Conservation (phyloP, 2,888 invertebrate species). For the Tipula confusa region DNA sequence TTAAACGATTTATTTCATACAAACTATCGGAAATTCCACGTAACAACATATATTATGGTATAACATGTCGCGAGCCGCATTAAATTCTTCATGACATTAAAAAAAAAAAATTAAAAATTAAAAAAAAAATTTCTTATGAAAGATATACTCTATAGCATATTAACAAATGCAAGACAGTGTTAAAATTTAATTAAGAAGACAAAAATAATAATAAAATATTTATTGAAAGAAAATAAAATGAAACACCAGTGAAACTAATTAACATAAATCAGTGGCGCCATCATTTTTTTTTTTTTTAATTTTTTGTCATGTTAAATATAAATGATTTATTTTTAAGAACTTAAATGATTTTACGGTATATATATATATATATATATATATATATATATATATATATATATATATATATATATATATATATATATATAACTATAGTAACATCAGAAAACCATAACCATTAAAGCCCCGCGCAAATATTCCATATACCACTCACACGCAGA, state of each 20-base stretch:
- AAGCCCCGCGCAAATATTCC: too few relatives aligned
- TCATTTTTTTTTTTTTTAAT: neutral
- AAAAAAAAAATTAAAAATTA: too few relatives aligned
- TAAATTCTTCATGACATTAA: too few relatives aligned
- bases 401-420: too few relatives aligned
- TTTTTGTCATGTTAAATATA: neutral
- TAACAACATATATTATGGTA: neutral
- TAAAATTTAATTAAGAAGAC: neutral
- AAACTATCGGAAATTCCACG: neutral
- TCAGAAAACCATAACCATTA: too few relatives aligned
- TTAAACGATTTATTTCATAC: neutral
- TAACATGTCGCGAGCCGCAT: neutral
- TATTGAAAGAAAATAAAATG: neutral
- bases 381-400: too few relatives aligned
- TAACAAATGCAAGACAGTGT: neutral
- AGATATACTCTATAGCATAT: neutral
- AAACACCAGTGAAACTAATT: constrained; percentile 9
- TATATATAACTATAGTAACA: too few relatives aligned
- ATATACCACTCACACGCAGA: too few relatives aligned
- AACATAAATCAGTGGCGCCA: constrained; percentile 25
- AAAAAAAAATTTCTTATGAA: neutral
- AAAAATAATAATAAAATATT: neutral
- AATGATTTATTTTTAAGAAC: neutral
- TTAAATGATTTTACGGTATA: neutral
- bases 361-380: too few relatives aligned